Base-by-base conservation (phyloP, 2,113 vertebrate species). In the Bos indicus region DNA sequence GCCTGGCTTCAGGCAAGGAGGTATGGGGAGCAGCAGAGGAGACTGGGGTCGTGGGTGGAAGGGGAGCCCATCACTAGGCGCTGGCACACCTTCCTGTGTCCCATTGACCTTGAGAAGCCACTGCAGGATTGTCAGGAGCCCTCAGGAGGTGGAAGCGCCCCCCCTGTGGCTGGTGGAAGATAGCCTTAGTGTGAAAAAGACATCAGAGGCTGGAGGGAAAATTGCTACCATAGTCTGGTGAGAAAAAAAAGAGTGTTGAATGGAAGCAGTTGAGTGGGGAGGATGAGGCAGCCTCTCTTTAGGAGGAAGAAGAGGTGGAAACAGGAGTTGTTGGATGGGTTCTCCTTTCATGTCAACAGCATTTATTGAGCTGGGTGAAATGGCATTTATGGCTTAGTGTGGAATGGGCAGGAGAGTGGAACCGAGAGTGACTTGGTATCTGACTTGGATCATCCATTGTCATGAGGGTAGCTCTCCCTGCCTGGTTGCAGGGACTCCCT, bases 191-290 rank as follows among this genome's bases (percentile, higher is more conserved):
- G 67, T 60, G 57, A 89, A 40, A 48, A 52, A 62, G n/a, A 54
- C 23, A 21, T 30, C 2, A 12, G 48, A 51, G 33, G 33, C 26
- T 30, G 54, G 86, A 93, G 59, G 64, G 3, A 21, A 51, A 33
- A 23, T 19, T 2, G 9, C 59, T 7, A 0, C 57, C 4, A 0
- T 8, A 23, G 40, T n/a, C 36, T 33, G 21, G 30, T 48, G 57
- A 84, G 59, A 87, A 59, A 64, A 33, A 60, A 40, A 64, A 26
- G 30, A 59, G 26, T 7, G 43, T 16, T 51, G 84, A 54, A 19
- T 1, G 0, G 36, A 40, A n/a, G 56, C 64, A 43, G 21, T 16
- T 19, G 48, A 5, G 25, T 60, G 82, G 81, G 60, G 77, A 81
- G 54, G 81, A 43, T 2, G 23, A 46, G 30, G 48, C 54, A 23